phyloP scores from a whole-genome alignment of 2,888 invertebrate genomes.

The Serripes groenlandicus region DNA sequence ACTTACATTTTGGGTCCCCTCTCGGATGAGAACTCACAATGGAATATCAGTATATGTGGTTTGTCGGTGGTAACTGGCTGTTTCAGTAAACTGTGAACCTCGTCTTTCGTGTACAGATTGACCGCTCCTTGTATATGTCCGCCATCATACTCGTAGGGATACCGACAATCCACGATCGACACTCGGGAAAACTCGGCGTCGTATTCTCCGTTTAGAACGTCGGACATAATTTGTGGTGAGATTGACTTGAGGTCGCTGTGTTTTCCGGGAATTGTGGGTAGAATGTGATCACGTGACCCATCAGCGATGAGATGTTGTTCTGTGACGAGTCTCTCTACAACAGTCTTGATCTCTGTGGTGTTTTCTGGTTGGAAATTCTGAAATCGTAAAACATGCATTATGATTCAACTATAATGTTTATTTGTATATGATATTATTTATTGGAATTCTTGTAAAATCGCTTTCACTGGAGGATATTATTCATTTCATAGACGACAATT shows the following conservation, averaged over 20 bases:
- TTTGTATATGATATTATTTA: too few relatives aligned
- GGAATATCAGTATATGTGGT: conserved; percentile 65
- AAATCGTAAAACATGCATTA: too few relatives aligned
- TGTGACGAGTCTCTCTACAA: conserved; percentile 48
- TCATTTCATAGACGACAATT: too few relatives aligned
- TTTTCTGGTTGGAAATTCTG: too few relatives aligned
- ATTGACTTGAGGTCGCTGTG: conserved; percentile 81
- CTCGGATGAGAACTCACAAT: conserved; percentile 67
- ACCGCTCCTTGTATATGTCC: conserved; percentile 55
- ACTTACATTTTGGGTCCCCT: conserved; percentile 65
- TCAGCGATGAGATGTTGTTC: conserved; percentile 51
- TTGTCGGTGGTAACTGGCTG: conserved; percentile 36
- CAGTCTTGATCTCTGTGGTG: conserved; percentile 51
- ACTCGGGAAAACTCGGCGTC: conserved; percentile 25
- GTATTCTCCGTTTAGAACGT: conserved; percentile 44
- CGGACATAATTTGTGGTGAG: conserved; percentile 69
- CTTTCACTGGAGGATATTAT: too few relatives aligned
- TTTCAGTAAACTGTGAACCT: conserved; percentile 35
- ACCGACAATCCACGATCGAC: conserved; percentile 57
- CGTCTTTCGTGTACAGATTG: conserved; percentile 61
- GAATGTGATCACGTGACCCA: conserved; percentile 64
- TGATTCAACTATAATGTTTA: too few relatives aligned
- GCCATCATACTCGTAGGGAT: conserved; percentile 59
- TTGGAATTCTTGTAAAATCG: too few relatives aligned
- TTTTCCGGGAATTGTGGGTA: conserved; percentile 77